Percentiles rank a stretch among this genome's conserved stretches.
Evolutionary conservation across 1,140 invertebrate species (phyloP).

Genomic region (Cydia strobilella): DNA sequence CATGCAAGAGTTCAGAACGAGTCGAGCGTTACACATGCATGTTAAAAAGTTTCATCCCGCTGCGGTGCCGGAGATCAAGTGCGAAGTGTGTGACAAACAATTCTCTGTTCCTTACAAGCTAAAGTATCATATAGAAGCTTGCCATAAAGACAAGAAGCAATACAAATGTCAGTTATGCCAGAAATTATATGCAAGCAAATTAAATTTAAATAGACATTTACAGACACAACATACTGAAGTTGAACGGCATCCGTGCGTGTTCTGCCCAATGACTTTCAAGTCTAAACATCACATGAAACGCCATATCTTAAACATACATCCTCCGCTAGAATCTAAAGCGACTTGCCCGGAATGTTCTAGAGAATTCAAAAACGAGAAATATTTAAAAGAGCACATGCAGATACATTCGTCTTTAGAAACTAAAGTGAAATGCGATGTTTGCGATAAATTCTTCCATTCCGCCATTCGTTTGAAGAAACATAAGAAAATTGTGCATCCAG

Average conservation of each 20-base stretch:
- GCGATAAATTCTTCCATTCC: conserved; percentile 72
- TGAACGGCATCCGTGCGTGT: conserved; percentile 64
- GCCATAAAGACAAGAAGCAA: conserved; percentile 62
- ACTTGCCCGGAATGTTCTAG: conserved; percentile 69
- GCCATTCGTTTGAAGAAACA: conserved; percentile 70
- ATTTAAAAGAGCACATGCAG: conserved; percentile 73
- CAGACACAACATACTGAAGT: conserved; percentile 66
- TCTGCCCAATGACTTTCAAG: conserved; percentile 72
- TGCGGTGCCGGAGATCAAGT: conserved; percentile 67
- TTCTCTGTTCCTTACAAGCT: conserved; percentile 68
- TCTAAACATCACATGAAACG: conserved; percentile 70
- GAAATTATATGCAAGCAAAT: conserved; percentile 63
- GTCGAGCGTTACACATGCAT: conserved; percentile 67
- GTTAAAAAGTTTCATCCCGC: conserved; percentile 64
- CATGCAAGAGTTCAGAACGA: conserved; percentile 66
- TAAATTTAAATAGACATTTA: conserved; percentile 68
- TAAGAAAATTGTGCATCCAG: conserved; percentile 71
- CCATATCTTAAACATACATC: conserved; percentile 71
- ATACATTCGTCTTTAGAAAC: conserved; percentile 65
- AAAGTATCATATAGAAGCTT: conserved; percentile 63
- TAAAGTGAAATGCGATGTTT: conserved; percentile 69
- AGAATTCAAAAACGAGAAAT: conserved; percentile 75
- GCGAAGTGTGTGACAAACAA: conserved; percentile 63
- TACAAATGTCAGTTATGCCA: conserved; percentile 67
- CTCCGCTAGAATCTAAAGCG: conserved; percentile 71